A percentile compares a stretch with the other conserved stretches of the same genome.
Conservation (phyloP, 1,140 invertebrate genomes). For the Papilio aristodemus region DNA sequence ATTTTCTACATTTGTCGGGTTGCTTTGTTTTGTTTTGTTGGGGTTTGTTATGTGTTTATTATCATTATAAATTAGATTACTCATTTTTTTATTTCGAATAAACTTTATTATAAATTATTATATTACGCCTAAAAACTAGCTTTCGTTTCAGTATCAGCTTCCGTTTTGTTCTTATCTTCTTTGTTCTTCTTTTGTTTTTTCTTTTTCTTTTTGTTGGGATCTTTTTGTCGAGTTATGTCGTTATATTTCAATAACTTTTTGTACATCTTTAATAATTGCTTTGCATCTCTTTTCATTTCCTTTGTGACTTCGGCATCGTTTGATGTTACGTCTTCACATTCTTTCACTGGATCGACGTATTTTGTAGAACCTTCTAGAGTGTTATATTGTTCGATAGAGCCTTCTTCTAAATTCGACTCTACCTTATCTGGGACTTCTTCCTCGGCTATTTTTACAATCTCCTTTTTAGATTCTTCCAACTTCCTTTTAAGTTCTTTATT, state of each 20-base stretch:
- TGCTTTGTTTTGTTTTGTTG: too few relatives aligned
- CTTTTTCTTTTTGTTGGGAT: slow-evolving; percentile 65
- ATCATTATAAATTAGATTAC: background rate
- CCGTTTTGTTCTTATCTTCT: slow-evolving; percentile 40
- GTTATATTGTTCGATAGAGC: slow-evolving; percentile 73
- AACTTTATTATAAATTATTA: slow-evolving; percentile 12
- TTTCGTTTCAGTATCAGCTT: slow-evolving; percentile 11
- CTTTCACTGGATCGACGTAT: slow-evolving; percentile 68
- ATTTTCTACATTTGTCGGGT: too few relatives aligned
- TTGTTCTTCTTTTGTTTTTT: slow-evolving; percentile 69
- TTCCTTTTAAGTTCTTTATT: slow-evolving; percentile 81
- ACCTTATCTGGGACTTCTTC: slow-evolving; percentile 37
- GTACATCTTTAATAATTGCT: slow-evolving; percentile 77
- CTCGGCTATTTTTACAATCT: slow-evolving; percentile 35
- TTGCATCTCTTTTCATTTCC: slow-evolving; percentile 76
- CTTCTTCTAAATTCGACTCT: slow-evolving; percentile 55
- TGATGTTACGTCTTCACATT: slow-evolving; percentile 41
- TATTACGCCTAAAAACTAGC: background rate
- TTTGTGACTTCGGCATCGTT: slow-evolving; percentile 42
- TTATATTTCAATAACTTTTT: slow-evolving; percentile 76
- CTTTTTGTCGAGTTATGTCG: slow-evolving; percentile 60
- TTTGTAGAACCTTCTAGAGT: slow-evolving; percentile 70
- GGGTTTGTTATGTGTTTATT: too few relatives aligned
- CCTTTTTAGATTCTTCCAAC: slow-evolving; percentile 58
- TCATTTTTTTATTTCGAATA: background rate